Evolutionary conservation across 2,888 invertebrate genomes (phyloP).

Genomic region (Drosophila gaucha): DNA sequence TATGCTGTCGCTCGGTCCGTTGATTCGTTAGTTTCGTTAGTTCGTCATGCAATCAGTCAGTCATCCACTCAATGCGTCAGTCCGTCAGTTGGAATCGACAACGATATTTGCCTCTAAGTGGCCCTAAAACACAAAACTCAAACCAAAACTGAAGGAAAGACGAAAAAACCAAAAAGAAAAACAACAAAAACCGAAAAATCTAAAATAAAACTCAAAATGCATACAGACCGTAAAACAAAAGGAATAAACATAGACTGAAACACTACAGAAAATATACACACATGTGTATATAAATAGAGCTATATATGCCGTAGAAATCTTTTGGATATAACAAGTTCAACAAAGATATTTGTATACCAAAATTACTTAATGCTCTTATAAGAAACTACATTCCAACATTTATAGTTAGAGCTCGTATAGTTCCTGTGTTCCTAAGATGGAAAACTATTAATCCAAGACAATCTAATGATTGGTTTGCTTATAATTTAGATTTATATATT

Average conservation of each 20-base stretch:
- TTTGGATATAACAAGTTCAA: slow-evolving; percentile 41
- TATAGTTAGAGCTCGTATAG: background rate
- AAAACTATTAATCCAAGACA: too few relatives aligned
- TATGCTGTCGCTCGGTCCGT: slow-evolving; percentile 58
- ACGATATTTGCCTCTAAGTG: slow-evolving; percentile 63
- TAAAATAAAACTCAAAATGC: slow-evolving; percentile 65
- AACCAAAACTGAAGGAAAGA: slow-evolving; percentile 7
- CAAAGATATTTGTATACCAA: background rate
- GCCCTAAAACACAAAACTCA: slow-evolving; percentile 64
- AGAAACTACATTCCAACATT: background rate
- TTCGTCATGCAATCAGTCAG: slow-evolving; percentile 75
- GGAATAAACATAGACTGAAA: slow-evolving; percentile 35
- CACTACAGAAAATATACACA: slow-evolving; percentile 24
- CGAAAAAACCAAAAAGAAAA: background rate
- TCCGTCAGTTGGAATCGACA: slow-evolving; percentile 34
- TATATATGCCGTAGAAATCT: slow-evolving; percentile 21
- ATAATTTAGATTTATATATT: too few relatives aligned
- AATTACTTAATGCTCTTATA: too few relatives aligned
- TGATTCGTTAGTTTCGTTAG: slow-evolving; percentile 76
- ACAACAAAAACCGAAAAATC: slow-evolving; percentile 27
- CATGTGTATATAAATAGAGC: slow-evolving; percentile 54
- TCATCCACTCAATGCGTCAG: slow-evolving; percentile 30
- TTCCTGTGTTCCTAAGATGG: too few relatives aligned
- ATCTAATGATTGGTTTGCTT: too few relatives aligned
- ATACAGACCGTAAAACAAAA: slow-evolving; percentile 52